Evolutionary conservation across 2,113 vertebrate genomes (phyloP).

Genomic region (Puntigrus tetrazona): DNA sequence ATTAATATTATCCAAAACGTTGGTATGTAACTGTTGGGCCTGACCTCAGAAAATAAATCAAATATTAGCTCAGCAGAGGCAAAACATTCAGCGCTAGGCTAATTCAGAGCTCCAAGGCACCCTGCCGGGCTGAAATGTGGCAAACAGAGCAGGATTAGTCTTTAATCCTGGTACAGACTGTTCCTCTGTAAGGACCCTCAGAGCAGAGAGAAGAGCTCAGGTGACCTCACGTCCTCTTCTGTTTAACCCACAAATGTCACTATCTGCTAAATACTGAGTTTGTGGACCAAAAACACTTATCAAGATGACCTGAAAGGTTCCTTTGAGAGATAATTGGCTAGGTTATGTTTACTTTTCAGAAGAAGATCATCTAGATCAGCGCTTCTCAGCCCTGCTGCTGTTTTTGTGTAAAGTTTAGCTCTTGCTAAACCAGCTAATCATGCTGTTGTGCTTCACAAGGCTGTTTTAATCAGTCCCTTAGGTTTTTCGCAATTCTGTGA

Average conservation of each 20-base stretch:
- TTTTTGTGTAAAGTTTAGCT: background rate
- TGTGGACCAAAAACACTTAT: background rate
- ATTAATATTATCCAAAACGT: background rate
- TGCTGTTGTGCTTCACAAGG: no score
- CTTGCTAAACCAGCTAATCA: background rate
- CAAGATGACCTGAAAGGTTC: background rate
- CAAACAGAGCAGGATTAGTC: background rate
- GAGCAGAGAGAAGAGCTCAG: background rate
- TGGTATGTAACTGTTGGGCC: background rate
- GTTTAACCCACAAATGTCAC: background rate
- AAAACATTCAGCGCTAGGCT: background rate
- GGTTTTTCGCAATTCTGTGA: no score
- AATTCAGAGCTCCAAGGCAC: background rate
- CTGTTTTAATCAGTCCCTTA: no score
- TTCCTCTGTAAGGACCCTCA: slow-evolving; percentile 4
- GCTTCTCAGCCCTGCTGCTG: background rate
- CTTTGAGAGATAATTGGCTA: background rate
- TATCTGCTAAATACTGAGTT: background rate
- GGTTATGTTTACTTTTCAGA: background rate
- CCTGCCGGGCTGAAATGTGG: background rate
- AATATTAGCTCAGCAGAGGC: background rate
- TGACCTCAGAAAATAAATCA: background rate
- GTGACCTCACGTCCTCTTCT: background rate
- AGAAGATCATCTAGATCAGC: background rate
- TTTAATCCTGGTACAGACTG: slow-evolving; percentile 26